Evolutionary conservation across 2,113 vertebrate genomes (phyloP), one percentile per base, ranked within the genome.

Genomic region (Silurus glanis): DNA sequence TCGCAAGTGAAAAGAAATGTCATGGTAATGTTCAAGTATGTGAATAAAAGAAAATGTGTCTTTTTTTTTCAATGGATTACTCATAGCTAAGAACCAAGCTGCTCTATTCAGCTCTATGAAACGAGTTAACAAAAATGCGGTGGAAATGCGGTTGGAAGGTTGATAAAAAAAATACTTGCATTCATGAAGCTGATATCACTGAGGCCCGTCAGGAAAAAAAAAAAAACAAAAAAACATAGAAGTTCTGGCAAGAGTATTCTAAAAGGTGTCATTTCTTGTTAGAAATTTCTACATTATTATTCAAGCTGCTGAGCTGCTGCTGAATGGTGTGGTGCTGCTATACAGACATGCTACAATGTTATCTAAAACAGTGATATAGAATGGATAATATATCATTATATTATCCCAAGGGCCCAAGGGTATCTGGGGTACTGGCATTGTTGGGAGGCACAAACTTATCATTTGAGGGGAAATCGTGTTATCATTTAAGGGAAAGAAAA

Each of bases 181-280:
- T 78, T 78, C 23, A 76, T 55, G n/a, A 13, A 78, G 51, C 74
- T 56, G 51, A 76, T 76, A 76, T 25, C 74, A 25, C 49, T 76
- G 23, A 25, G 51, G 49, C 19, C 45, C 19, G 5, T 7, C 17
- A 4, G 4, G 3, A 5, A 6, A 23, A 51, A 4, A 37, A 37
- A 2, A 1, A 37, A 37, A 1, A 37, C n/a, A 37, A 37, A 37
- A 37, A 37, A 37, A 37, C 37, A 37, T 8, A 45, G 0, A 17
- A 21, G 9, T 72, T 47, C 71, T 10, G 10, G 2, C 4, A 51
- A 6, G 23, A 55, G 2, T 25, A 75, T 53, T 75, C 25, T n/a
- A 51, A 23, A 55, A 25, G 23, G 7, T 78, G 51, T 6, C 49
- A 75, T 75, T 75, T 53, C 47, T 14, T 49, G 47, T 51, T 6